These are phyloP conservation scores for Carollia perspicillata DNA, from an alignment of 2,113 vertebrate genomes.

Conservation along the genomic window DNA sequence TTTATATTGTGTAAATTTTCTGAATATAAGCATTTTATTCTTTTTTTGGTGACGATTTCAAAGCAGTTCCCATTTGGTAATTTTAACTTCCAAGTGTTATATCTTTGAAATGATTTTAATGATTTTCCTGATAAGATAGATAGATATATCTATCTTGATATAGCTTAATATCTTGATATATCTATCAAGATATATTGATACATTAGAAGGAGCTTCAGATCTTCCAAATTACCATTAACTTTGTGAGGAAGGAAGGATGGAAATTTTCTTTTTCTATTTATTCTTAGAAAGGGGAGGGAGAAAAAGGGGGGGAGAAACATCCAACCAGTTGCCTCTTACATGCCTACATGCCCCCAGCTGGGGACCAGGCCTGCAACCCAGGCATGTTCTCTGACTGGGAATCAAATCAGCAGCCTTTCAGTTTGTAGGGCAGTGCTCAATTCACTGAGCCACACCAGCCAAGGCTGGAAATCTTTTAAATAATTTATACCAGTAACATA, in stretches of 20 bases:
- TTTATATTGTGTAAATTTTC: not conserved
- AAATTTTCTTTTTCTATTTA: no score
- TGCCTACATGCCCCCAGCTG: no score
- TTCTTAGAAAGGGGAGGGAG: no score
- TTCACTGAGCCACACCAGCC: no score
- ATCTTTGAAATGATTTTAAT: conserved; percentile 12
- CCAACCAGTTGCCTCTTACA: no score
- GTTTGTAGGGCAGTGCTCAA: no score
- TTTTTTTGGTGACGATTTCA: not conserved
- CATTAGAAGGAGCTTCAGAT: not conserved
- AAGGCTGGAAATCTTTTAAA: not conserved
- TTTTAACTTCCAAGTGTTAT: not conserved
- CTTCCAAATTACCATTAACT: not conserved
- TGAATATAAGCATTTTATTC: not conserved
- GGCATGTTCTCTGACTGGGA: no score
- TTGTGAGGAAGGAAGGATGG: not conserved
- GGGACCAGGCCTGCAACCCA: no score
- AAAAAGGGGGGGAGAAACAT: no score
- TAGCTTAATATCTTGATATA: no score
- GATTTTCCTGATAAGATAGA: conserved; percentile 13
- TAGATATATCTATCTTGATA: no score
- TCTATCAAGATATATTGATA: not conserved
- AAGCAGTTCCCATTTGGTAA: not conserved
- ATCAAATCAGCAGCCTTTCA: no score
- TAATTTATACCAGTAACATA: not conserved